Conservation (phyloP, 2,888 invertebrate species). For the Ecliptopera silaceata region DNA sequence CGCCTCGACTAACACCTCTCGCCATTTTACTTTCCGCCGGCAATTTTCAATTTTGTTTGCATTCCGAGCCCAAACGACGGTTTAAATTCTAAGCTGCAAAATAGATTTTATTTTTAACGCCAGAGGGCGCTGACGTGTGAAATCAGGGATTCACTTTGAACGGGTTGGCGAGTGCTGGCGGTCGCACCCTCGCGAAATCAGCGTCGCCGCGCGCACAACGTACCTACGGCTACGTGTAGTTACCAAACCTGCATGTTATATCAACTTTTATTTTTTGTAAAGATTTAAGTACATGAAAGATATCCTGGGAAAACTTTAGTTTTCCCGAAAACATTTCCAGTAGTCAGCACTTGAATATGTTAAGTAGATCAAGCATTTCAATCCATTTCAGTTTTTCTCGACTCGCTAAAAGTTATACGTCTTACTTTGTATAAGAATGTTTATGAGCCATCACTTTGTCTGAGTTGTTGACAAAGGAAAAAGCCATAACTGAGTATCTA, state of each 20-base stretch:
- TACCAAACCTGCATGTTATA: no score
- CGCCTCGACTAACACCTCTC: conserved; percentile 22
- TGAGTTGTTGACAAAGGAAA: conserved; percentile 18
- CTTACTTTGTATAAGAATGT: conserved; percentile 10
- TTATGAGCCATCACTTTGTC: conserved; percentile 12
- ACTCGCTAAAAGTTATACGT: conserved; percentile 1
- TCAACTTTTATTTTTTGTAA: no score
- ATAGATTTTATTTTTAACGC: conserved; percentile 55
- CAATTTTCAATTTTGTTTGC: conserved; percentile 37
- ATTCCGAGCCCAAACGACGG: conserved; percentile 23
- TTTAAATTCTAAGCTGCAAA: conserved; percentile 53
- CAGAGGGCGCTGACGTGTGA: conserved; percentile 20
- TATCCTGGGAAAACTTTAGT: no score
- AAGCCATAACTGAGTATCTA: conserved; percentile 6
- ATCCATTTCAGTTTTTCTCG: background rate
- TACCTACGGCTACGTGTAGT: no score
- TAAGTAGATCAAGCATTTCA: background rate
- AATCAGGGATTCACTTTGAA: conserved; percentile 55
- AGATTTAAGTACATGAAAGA: no score
- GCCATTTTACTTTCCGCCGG: conserved; percentile 28
- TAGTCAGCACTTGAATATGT: background rate
- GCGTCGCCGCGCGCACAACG: no score
- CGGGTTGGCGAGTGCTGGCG: conserved; percentile 41
- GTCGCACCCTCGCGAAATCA: background rate
- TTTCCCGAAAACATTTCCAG: no score